A percentile compares a stretch with the other conserved stretches of the same genome.
Evolutionary conservation across 2,888 invertebrate genomes (phyloP).

Genomic region (Colletes collaris): DNA sequence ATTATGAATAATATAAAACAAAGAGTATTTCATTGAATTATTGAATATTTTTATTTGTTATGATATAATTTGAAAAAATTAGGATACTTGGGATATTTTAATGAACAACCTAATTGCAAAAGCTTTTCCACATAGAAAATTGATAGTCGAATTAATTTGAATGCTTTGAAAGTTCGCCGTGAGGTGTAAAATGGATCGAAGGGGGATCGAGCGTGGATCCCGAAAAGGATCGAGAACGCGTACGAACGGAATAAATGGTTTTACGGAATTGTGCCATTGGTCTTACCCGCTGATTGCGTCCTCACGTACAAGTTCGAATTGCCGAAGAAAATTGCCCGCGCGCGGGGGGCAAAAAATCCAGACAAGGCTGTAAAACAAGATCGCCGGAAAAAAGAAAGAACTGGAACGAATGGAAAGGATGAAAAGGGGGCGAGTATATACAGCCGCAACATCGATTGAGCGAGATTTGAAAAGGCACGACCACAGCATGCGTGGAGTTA

Average conservation of each 20-base stretch:
- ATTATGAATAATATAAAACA: no score
- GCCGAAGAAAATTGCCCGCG: constrained; percentile 44
- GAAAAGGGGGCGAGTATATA: constrained; percentile 41
- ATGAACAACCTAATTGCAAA: no score
- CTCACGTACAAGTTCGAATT: constrained; percentile 54
- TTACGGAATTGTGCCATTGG: constrained; percentile 25
- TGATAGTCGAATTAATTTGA: no score
- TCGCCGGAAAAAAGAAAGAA: constrained; percentile 29
- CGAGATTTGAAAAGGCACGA: constrained; percentile 44
- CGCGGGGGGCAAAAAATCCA: constrained; percentile 38
- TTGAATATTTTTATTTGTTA: no score
- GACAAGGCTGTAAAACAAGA: constrained; percentile 52
- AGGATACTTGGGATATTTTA: no score
- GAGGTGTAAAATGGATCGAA: no score
- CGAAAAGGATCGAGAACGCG: no score
- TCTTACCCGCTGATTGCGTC: constrained; percentile 51
- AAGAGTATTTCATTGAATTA: no score
- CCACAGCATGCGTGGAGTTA: constrained; percentile 45
- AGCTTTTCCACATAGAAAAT: no score
- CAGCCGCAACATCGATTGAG: constrained; percentile 43
- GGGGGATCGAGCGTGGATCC: no score
- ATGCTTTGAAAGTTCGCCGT: no score
- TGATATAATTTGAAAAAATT: no score
- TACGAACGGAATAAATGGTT: background rate
- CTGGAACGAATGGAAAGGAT: constrained; percentile 39